These are phyloP conservation scores for Drosophila paulistorum DNA, from an alignment of 1,140 invertebrate genomes.

Conservation along the genomic window DNA sequence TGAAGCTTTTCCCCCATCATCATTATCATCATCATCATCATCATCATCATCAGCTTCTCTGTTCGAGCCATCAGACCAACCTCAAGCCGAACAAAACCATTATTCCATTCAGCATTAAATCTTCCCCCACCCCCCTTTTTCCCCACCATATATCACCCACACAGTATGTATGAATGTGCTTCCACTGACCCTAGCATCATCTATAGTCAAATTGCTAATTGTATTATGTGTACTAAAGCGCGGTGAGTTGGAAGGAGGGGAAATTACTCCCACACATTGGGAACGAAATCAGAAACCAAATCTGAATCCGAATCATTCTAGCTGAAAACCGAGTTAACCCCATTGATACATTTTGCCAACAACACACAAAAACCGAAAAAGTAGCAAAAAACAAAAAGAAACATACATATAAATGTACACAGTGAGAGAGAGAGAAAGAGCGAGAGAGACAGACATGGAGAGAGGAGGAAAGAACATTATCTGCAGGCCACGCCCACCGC, in stretches of 20 bases:
- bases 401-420: not conserved
- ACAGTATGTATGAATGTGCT: too few species aligned
- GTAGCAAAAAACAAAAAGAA: not conserved
- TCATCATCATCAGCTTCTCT: not conserved
- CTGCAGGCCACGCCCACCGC: constrained; percentile 38
- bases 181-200: not conserved
- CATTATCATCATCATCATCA: not conserved
- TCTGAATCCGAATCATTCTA: constrained; percentile 25
- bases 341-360: constrained; percentile 15
- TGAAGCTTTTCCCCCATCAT: not conserved
- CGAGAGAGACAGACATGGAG: not conserved
- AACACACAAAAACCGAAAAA: not conserved
- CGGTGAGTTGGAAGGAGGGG: not conserved
- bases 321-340: not conserved
- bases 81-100: constrained; percentile 17
- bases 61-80: not conserved
- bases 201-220: constrained; percentile 41
- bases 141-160: not conserved
- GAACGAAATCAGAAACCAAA: constrained; percentile 20
- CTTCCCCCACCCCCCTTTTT: constrained; percentile 12
- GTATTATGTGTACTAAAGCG: constrained; percentile 22
- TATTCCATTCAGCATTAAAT: constrained; percentile 8
- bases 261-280: constrained; percentile 40
- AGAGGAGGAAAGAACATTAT: constrained; percentile 27
- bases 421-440: not conserved